Conservation (phyloP, 2,797 vertebrate species). For the Xiphorhynchus erythropygius region DNA sequence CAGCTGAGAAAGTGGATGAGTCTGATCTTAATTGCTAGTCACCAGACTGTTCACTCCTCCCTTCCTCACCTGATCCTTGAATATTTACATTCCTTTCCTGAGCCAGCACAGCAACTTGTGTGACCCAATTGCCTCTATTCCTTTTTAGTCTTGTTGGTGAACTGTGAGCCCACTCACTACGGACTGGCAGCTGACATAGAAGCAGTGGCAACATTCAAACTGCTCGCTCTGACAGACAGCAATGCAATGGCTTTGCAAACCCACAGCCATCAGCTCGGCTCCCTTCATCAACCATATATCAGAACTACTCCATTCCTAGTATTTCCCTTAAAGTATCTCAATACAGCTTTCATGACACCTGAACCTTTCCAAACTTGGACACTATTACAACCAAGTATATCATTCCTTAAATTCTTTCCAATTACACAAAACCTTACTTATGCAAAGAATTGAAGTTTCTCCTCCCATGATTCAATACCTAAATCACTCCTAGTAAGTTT, state of each 20-base stretch:
- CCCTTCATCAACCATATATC: not conserved
- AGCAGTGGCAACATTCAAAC: not conserved
- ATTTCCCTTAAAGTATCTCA: not conserved
- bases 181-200: not conserved
- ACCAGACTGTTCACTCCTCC: not conserved
- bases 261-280: not conserved
- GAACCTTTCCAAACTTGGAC: not conserved
- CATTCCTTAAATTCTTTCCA: not conserved
- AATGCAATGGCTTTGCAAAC: not conserved
- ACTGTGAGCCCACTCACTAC: not conserved
- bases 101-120: not conserved
- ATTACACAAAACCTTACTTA: not conserved
- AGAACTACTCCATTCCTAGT: not conserved
- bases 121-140: not conserved
- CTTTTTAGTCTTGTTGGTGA: not conserved
- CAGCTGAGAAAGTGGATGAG: not conserved
- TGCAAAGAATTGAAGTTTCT: not conserved
- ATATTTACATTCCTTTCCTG: slow-evolving; percentile 37
- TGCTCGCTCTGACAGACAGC: not conserved
- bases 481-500: not conserved
- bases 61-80: not conserved
- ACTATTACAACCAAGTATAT: not conserved
- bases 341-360: not conserved
- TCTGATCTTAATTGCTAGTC: not conserved
- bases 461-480: not conserved